Base-by-base conservation (phyloP, 2,797 vertebrate species). In the Girardinus metallicus region DNA sequence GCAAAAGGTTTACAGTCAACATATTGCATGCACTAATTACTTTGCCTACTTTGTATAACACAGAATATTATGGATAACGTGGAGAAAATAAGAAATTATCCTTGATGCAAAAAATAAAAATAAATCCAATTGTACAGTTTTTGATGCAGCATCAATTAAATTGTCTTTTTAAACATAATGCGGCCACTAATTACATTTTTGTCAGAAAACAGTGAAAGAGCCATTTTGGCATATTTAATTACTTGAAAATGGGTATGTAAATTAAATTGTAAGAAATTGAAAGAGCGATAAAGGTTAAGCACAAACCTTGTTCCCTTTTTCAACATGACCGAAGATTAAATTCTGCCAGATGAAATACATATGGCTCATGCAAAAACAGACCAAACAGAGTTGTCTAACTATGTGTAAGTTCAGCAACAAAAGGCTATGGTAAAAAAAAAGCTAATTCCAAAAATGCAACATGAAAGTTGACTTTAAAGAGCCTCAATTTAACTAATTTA, bases 1-100 rank as follows among this genome's bases (percentile, higher is more conserved):
- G 31, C 36, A 53, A 70, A 77, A 70, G 36, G 66, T 77, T 71
- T 29, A 70, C 46, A 51, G 23, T 70, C 46, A 77, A 41, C 23
- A 77, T 51, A 36, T n/a, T 77, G 47, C 16, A 26, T 39, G 26
- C 12, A 18, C 10, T 34, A 39, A 74, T 74, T 36, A 53, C 23
- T 71, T 29, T 15, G 41, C n/a, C 13, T 46, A 44, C 13, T 46
- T 44, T 29, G 46, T 29, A 44, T 71, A 71, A 71, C 23, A 44
- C 5, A 44, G 4, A 31, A 71, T 46, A 71, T 29, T 13, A 26
- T 29, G 6, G 46, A 46, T 71, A 26, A 1, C n/a, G 10, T 68
- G 21, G 39, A 43, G 41, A 70, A 70, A 71, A 71, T n/a, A n/a
- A 43, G 68, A 71, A 71, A n/a, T 26, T 15, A 6, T 76, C 4